These are phyloP conservation scores for Leptodactylus fuscus DNA, from an alignment of 2,113 vertebrate genomes.

Conservation along the genomic window DNA sequence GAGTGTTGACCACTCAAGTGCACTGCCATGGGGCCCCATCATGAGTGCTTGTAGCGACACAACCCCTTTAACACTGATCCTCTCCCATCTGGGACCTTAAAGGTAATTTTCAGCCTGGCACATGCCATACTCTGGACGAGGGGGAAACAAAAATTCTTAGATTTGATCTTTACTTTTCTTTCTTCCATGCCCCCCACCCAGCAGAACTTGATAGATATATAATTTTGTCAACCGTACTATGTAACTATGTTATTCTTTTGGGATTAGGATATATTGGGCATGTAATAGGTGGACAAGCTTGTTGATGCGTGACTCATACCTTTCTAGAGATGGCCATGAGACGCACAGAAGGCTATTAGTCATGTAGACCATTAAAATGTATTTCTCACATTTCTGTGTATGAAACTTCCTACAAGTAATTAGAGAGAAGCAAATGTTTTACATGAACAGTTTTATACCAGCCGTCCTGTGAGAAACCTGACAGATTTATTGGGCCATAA, in stretches of 20 bases:
- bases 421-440: not conserved
- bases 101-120: too few relatives aligned
- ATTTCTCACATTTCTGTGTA: not conserved
- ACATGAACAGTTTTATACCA: conserved; percentile 28
- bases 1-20: too few relatives aligned
- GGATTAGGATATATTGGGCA: not conserved
- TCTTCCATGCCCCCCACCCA: too few relatives aligned
- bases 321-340: not conserved
- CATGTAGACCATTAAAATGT: conserved; percentile 18
- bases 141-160: too few relatives aligned
- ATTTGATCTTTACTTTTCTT: too few relatives aligned
- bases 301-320: not conserved
- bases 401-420: conserved; percentile 9
- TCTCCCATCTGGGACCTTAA: too few relatives aligned
- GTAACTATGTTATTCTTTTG: not conserved
- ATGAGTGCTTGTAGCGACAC: too few relatives aligned
- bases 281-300: not conserved
- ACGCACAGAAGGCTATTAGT: not conserved
- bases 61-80: too few relatives aligned
- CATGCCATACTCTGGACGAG: too few relatives aligned
- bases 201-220: too few relatives aligned
- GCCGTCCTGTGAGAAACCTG: not conserved
- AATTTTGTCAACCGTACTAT: too few relatives aligned
- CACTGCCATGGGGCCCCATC: too few relatives aligned
- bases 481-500: conserved; percentile 19